phyloP scores from a whole-genome alignment of 2,888 invertebrate species.

The Drosophila histrio region DNA sequence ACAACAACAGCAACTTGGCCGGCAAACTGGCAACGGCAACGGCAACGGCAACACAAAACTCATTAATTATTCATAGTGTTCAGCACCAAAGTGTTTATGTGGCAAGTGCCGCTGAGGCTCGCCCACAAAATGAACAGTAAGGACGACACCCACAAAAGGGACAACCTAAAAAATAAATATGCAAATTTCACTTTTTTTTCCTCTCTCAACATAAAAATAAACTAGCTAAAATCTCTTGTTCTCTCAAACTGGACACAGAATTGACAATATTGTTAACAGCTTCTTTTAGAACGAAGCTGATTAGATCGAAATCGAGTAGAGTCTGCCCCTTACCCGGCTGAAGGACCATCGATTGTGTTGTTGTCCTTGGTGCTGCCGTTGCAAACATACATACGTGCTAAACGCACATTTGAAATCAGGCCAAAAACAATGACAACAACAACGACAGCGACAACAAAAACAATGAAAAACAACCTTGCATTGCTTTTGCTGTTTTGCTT shows the following conservation, averaged over 20 bases:
- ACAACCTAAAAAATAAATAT: conserved; percentile 50
- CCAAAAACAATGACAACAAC: conserved; percentile 18
- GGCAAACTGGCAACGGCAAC: conserved; percentile 4
- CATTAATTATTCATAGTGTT: conserved; percentile 76
- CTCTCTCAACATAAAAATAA: conserved; percentile 66
- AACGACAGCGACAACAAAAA: conserved; percentile 10
- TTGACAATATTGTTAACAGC: conserved; percentile 77
- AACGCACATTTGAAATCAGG: conserved; percentile 47
- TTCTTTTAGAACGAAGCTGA: conserved; percentile 66
- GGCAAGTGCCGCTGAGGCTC: conserved; percentile 47
- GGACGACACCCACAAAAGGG: conserved; percentile 15
- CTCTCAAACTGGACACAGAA: conserved; percentile 34
- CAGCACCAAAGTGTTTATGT: conserved; percentile 74
- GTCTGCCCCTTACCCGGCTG: neutral
- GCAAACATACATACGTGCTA: conserved; percentile 51
- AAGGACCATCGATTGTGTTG: conserved; percentile 30
- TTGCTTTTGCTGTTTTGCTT: conserved; percentile 30
- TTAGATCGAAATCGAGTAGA: conserved; percentile 61
- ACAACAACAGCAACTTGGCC: conserved; percentile 14
- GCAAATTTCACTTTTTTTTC: conserved; percentile 71
- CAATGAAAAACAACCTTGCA: conserved; percentile 29
- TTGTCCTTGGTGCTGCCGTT: conserved; percentile 25
- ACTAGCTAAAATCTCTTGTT: conserved; percentile 36
- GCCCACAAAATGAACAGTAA: conserved; percentile 63
- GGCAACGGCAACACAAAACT: conserved; percentile 51